phyloP scores from a whole-genome alignment of 2,797 vertebrate species.

The Myoxocephalus aenaeus region DNA sequence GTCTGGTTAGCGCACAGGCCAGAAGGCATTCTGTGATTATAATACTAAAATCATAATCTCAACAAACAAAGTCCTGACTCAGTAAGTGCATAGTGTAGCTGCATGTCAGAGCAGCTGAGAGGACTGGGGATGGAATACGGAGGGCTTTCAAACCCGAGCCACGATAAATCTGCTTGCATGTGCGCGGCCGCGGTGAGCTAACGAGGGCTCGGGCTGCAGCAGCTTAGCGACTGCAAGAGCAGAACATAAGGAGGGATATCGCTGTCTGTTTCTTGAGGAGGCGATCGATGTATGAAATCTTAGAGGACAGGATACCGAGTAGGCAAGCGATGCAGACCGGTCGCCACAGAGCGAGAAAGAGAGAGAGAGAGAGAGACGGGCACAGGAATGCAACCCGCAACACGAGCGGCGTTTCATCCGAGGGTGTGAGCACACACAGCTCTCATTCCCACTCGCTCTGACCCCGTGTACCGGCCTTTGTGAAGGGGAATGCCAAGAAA shows the following conservation, averaged over 20 bases:
- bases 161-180: slow-evolving; percentile 46
- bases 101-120: slow-evolving; percentile 22
- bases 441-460: slow-evolving; percentile 77
- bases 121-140: slow-evolving; percentile 42
- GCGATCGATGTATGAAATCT: slow-evolving; percentile 69
- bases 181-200: slow-evolving; percentile 39
- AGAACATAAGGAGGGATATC: slow-evolving; percentile 53
- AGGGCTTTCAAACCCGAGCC: slow-evolving; percentile 25
- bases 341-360: slow-evolving; percentile 42
- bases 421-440: slow-evolving; percentile 69
- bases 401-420: slow-evolving; percentile 63
- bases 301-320: slow-evolving; percentile 60
- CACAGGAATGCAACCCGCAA: slow-evolving; percentile 27
- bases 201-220: slow-evolving; percentile 37
- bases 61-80: slow-evolving; percentile 45
- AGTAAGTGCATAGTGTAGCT: slow-evolving; percentile 38
- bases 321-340: slow-evolving; percentile 42
- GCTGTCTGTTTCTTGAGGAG: slow-evolving; percentile 61
- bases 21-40: slow-evolving; percentile 61
- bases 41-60: slow-evolving; percentile 63
- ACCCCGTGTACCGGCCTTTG: slow-evolving; percentile 77
- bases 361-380: slow-evolving; percentile 15
- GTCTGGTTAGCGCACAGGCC: slow-evolving; percentile 47
- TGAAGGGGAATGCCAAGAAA: slow-evolving; percentile 75
- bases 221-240: slow-evolving; percentile 59